Percentiles rank a stretch among this genome's conserved stretches.
phyloP scores from a whole-genome alignment of 2,888 invertebrate genomes.

The Ametastegia equiseti region DNA sequence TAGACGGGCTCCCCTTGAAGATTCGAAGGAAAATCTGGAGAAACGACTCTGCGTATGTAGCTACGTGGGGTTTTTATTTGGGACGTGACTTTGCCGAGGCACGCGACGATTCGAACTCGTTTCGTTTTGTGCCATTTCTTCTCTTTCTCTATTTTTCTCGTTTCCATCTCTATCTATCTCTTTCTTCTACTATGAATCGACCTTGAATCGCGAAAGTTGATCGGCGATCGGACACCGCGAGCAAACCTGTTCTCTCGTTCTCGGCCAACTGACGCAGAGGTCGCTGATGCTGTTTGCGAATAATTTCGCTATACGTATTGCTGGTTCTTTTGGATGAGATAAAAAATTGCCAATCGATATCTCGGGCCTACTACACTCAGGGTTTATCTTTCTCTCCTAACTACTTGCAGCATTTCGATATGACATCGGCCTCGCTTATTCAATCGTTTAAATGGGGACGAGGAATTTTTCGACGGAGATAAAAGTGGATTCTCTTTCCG shows the following conservation, averaged over 20 bases:
- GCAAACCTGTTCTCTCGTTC: not conserved
- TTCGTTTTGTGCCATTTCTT: not conserved
- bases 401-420: too few species aligned
- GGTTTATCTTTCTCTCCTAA: too few species aligned
- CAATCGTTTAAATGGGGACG: not conserved
- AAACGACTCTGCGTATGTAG: not conserved
- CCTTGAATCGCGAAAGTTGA: slow-evolving; percentile 38
- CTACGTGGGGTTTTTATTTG: slow-evolving; percentile 1
- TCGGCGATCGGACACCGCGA: slow-evolving; percentile 1
- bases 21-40: not conserved
- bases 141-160: not conserved
- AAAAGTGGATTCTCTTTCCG: not conserved
- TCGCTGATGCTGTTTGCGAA: not conserved
- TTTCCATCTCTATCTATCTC: not conserved
- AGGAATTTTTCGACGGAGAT: not conserved
- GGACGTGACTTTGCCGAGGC: not conserved
- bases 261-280: not conserved
- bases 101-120: not conserved
- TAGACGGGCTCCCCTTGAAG: too few species aligned
- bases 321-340: not conserved
- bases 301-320: not conserved
- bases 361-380: too few species aligned
- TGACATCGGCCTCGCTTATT: too few species aligned
- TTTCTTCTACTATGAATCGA: not conserved
- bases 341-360: not conserved